Evolutionary conservation across 1,140 invertebrate species (phyloP).

Genomic region (Eupeodes corollae): DNA sequence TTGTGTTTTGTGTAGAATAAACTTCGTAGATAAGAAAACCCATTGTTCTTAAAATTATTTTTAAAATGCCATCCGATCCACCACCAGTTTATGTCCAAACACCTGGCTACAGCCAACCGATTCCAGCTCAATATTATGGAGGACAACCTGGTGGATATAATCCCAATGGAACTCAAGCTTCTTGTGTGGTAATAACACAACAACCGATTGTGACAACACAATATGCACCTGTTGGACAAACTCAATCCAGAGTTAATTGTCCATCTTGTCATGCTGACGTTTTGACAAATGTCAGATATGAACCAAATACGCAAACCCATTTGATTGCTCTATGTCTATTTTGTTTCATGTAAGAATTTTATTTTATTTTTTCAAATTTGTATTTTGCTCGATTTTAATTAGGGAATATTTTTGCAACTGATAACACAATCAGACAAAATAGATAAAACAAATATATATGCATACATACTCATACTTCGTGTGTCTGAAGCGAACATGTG

Average conservation of each 20-base stretch:
- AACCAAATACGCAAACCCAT: conserved; percentile 47
- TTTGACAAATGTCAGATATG: conserved; percentile 40
- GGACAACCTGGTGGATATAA: no score
- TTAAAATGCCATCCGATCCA: neutral
- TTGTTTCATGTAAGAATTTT: conserved; percentile 41
- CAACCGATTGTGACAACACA: conserved; percentile 15
- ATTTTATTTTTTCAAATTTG: neutral
- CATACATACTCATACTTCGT: no score
- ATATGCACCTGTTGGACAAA: conserved; percentile 36
- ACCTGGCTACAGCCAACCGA: neutral
- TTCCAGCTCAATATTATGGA: no score
- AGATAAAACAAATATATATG: no score
- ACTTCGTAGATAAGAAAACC: no score
- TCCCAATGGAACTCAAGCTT: neutral
- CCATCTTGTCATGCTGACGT: conserved; percentile 45
- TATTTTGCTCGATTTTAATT: no score
- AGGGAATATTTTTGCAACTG: no score
- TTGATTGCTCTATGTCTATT: conserved; percentile 47
- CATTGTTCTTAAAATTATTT: no score
- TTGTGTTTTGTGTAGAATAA: no score
- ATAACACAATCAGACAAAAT: no score
- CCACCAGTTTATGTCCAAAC: neutral
- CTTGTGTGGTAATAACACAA: conserved; percentile 11
- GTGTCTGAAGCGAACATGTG: no score
- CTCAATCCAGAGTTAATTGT: conserved; percentile 39